Conservation (phyloP, 1,140 invertebrate genomes). For the Hydropsyche tenuis region DNA sequence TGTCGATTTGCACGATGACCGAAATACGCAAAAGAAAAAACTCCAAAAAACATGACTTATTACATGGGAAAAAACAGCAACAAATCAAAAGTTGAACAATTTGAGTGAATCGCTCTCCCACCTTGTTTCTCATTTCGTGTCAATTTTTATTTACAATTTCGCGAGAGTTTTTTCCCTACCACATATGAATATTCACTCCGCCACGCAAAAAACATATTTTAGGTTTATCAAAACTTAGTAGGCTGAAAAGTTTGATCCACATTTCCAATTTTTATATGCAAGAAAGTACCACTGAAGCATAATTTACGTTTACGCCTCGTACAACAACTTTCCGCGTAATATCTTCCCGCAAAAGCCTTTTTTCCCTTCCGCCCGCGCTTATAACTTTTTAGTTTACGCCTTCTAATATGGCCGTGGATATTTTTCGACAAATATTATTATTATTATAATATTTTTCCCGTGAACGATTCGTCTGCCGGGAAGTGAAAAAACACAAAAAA, state of each 20-base stretch:
- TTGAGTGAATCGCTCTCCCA: too few species aligned
- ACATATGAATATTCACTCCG: slow-evolving; percentile 6
- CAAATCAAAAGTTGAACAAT: too few species aligned
- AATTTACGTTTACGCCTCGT: slow-evolving; percentile 23
- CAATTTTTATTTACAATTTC: too few species aligned
- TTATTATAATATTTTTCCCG: too few species aligned
- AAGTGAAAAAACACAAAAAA: not conserved
- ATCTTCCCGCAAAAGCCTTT: slow-evolving; percentile 12
- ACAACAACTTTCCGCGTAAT: slow-evolving; percentile 17
- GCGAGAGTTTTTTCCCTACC: not conserved
- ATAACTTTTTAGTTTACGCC: slow-evolving; percentile 24
- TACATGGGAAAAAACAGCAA: too few species aligned
- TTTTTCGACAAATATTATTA: slow-evolving; percentile 20
- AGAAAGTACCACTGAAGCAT: slow-evolving; percentile 14
- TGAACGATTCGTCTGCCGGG: too few species aligned
- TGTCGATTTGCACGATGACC: not conserved
- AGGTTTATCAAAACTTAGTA: slow-evolving; percentile 19
- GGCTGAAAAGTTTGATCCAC: slow-evolving; percentile 22
- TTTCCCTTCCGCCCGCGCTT: slow-evolving; percentile 2
- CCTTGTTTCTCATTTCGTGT: too few species aligned
- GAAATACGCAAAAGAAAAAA: not conserved
- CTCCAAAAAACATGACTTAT: too few species aligned
- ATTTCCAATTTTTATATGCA: slow-evolving; percentile 15
- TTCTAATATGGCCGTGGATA: slow-evolving; percentile 2
- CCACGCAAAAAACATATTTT: not conserved